Evolutionary conservation across 2,888 invertebrate genomes (phyloP), one percentile per base, ranked within the genome.

Genomic region (Scaptomyza reducta): DNA sequence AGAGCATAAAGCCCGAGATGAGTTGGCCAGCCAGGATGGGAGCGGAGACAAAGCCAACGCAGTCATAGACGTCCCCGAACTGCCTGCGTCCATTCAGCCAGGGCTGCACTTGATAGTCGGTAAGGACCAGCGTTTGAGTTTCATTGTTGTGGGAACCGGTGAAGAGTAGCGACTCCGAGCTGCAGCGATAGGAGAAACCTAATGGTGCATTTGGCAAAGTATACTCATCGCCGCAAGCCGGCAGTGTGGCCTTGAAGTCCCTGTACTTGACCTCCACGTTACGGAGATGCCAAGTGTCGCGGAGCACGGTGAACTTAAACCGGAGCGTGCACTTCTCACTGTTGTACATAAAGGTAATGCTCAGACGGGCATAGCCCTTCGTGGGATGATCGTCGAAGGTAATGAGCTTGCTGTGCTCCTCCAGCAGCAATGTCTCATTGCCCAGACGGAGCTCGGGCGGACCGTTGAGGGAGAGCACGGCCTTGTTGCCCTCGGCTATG

Each of bases 21-120:
- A 99, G 94, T 44, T 99, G 92, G 0, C 97, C 98, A 56, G 97
- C 96, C 96, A 97, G 97, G 82, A 99, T 98, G 6, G 97, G 97
- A 10, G 95, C 95, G 1, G 97, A 95, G 74, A 97, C 98, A 90
- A 98, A 99, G 14, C 96, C 96, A 50, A 97, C 94, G 89, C 98
- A 99, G 89, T 99, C 96, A 90, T 96, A 97, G 0, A 96, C 94
- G 80, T 96, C 95, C 11, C 94, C 93, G 83, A 98, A 97, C 62
- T 90, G 90, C 45, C 92, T 92, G 0, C 91, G 92, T 35, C 91
- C 93, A 62, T 93, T 93, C 90, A 94, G 92, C 85, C 90, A 91
- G 18, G 90, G 91, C 72, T 94, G 94, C 89, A 94, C 94, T 92
- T 93, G 93, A 55, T 94, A 92, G 70, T 94, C 93, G 5, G 89